Evolutionary conservation across 2,888 invertebrate genomes (phyloP), one percentile per base, ranked within the genome.

Genomic region (Tenthredo scrophulariae): DNA sequence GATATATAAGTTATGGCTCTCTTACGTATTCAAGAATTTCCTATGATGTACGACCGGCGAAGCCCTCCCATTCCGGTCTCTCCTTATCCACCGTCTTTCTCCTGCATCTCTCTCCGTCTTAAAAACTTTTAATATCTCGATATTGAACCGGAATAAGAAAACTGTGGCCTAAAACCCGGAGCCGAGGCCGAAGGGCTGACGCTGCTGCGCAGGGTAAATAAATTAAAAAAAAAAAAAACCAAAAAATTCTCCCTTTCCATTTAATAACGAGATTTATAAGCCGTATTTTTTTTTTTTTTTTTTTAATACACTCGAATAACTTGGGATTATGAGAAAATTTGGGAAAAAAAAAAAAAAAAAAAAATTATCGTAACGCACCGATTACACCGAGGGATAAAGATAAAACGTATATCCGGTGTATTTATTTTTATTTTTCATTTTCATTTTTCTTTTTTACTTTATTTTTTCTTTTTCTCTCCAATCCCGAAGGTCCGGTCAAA

Each of bases 21-120:
- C 67, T 83, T 67, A 83, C 83, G 83, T 83, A 83, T 83, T 83
- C 83, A 83, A 83, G 83, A 83, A 83, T 83, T 83, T 83, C 83
- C 83, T 83, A 67, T 83, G 83, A 83, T 83, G 83, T 83, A 83
- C 83, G 83, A 83, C 83, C 83, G 83, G 46, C 83, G 29, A 83
- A 83, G n/a, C 40, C 22, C 43, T 46, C 67, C 58, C 18, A 54
- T 43, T 43, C 29, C 37, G 37, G n/a, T 62, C 62, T 43, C 80
- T 58, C 62, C 65, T 62, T 58, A 58, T 65, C 15, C 65, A n/a
- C 62, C 62, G 29, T 33, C 46, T 9, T 54, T 18, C 26, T 54
- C 65, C 1, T n/a, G n/a, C n/a, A 0, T 43, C 67, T 46, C 83
- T 82, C 62, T 62, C n/a, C 40, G 43, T 79, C 79, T 79, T 79